Conservation (phyloP, 2,888 invertebrate genomes). For the Drosophila tripunctata region DNA sequence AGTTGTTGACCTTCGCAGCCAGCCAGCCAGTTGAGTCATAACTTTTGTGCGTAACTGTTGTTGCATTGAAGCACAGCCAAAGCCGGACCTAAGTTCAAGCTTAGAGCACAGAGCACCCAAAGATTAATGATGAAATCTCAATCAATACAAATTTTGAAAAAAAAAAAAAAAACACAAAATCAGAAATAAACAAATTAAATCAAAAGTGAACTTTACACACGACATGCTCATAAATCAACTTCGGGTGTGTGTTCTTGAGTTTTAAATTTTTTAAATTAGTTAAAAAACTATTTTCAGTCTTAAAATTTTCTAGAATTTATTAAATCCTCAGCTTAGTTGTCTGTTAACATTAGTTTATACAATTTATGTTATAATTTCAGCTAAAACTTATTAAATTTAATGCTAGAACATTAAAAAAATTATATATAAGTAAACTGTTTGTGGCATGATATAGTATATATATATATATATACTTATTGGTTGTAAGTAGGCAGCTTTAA, state of each 20-base stretch:
- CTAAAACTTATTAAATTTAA: neutral
- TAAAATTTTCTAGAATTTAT: neutral
- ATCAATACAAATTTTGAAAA: constrained; percentile 7
- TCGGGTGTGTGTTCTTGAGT: too few species aligned
- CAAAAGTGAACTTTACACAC: neutral
- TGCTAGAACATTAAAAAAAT: too few species aligned
- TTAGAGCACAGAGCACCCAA: too few species aligned
- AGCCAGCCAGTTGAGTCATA: constrained; percentile 64
- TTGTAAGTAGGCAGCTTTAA: constrained; percentile 19
- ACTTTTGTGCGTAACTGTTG: constrained; percentile 45
- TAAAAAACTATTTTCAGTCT: neutral
- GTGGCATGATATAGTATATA: constrained; percentile 1
- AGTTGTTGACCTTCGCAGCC: constrained; percentile 72
- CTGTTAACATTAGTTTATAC: neutral
- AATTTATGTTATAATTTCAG: neutral
- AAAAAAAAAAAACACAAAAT: too few species aligned
- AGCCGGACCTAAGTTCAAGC: constrained; percentile 46
- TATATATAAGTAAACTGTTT: constrained; percentile 14
- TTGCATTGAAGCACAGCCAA: constrained; percentile 20
- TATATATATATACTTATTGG: neutral
- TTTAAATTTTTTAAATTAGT: too few species aligned
- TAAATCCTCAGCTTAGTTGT: too few species aligned
- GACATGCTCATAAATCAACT: neutral
- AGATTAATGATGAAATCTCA: constrained; percentile 26
- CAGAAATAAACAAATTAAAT: neutral